Evolutionary conservation across 1,140 invertebrate genomes (phyloP).

Genomic region (Samia ricini): DNA sequence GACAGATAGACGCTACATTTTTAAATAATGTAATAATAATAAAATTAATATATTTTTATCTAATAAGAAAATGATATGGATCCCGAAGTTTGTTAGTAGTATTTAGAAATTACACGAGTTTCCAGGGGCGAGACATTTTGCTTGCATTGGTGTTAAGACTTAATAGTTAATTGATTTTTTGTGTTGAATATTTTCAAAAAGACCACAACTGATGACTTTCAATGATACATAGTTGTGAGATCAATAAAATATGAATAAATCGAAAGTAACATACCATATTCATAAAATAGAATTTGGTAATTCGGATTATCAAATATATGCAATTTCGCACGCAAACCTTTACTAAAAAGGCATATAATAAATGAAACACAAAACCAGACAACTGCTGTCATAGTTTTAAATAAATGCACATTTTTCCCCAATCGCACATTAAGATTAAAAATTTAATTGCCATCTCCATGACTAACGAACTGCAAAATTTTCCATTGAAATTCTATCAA

Average conservation of each 20-base stretch:
- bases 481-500: not conserved
- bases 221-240: too few species aligned
- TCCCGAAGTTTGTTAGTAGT: too few species aligned
- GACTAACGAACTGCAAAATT: not conserved
- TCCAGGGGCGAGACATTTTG: too few species aligned
- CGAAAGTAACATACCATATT: not conserved
- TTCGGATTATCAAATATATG: not conserved
- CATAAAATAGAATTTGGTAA: not conserved
- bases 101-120: too few species aligned
- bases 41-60: too few species aligned
- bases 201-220: too few species aligned
- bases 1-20: too few species aligned
- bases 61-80: too few species aligned
- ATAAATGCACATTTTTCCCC: not conserved
- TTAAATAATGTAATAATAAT: too few species aligned
- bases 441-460: not conserved
- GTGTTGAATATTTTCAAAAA: too few species aligned
- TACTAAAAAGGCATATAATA: not conserved
- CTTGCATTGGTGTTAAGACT: too few species aligned
- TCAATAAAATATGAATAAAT: not conserved
- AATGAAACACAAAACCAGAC: not conserved
- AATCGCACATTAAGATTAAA: not conserved
- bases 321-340: not conserved
- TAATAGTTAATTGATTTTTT: too few species aligned
- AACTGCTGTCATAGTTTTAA: not conserved